phyloP scores from a whole-genome alignment of 2,888 invertebrate genomes.

The Agonopterix alstromeriana region DNA sequence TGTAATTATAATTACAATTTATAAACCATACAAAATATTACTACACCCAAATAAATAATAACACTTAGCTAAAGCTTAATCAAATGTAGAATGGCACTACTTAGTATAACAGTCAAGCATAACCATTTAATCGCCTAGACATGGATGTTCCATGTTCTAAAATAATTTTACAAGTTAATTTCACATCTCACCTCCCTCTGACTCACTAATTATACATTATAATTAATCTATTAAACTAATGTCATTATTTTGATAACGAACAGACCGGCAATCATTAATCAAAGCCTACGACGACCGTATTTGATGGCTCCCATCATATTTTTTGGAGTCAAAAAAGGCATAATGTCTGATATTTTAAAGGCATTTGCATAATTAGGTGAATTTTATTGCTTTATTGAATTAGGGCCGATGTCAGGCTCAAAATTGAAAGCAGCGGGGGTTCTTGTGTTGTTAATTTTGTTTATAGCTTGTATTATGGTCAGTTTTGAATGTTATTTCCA shows the following conservation, averaged over 20 bases:
- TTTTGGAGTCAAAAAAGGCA: slow-evolving; percentile 57
- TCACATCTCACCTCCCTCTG: slow-evolving; percentile 26
- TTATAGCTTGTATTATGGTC: slow-evolving; percentile 73
- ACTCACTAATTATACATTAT: slow-evolving; percentile 39
- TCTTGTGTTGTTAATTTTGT: slow-evolving; percentile 75
- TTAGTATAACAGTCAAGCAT: too few species aligned
- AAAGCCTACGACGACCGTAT: slow-evolving; percentile 43
- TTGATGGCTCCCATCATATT: slow-evolving; percentile 62
- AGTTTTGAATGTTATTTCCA: slow-evolving; percentile 67
- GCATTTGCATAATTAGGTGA: slow-evolving; percentile 77
- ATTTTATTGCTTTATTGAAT: slow-evolving; percentile 78
- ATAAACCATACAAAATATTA: too few species aligned
- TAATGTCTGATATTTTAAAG: slow-evolving; percentile 64
- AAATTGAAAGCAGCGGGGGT: slow-evolving; percentile 74
- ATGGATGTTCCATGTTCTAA: background rate
- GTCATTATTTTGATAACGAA: slow-evolving; percentile 44
- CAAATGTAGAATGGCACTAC: too few species aligned
- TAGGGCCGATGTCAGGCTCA: slow-evolving; percentile 73
- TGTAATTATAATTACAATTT: too few species aligned
- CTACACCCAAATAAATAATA: too few species aligned
- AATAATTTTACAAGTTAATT: slow-evolving; percentile 10
- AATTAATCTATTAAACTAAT: slow-evolving; percentile 50
- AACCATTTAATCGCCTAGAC: too few species aligned
- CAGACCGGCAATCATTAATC: slow-evolving; percentile 50
- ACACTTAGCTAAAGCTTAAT: too few species aligned